Base-by-base conservation (phyloP, 1,140 invertebrate genomes). In the Calliopsis andreniformis region DNA sequence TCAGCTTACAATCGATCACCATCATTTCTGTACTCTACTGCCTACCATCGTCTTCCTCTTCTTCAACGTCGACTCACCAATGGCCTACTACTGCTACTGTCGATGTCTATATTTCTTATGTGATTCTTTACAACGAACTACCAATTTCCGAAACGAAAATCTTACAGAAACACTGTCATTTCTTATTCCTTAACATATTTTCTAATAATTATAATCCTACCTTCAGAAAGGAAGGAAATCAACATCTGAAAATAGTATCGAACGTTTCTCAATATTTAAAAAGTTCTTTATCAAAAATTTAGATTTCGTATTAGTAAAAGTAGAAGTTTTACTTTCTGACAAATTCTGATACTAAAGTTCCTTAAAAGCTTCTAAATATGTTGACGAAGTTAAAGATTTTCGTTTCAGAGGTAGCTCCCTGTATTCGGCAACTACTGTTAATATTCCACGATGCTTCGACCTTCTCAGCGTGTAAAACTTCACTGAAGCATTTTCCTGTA, bases 1-100 rank as follows among this genome's bases (percentile, higher is more conserved):
- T 79, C 79, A 83, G 80, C 75, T 81, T 47, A 39, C 43, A 72
- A 68, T 62, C 70, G 63, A 83, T 78, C 81, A 69, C 72, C 79
- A 78, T 43, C 69, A 61, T 80, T 71, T 83, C 68, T 58, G 75
- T 73, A 72, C 75, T 69, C 79, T 82, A 82, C 78, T 81, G 80
- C 79, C 80, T 83, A 53, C 82, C 75, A 64, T 82, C 79, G 69
- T 83, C 68, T 83, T 78, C 66, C 69, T 76, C 75, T 43, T 82
- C 81, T 80, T 67, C 80, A n/a, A n/a, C n/a, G 80, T 66, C 78
- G 69, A 71, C 72, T 80, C 43, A 66, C 72, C 25, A 81, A 83
- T 58, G 81, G 69, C 69, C 81, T 83, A 72, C 51, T 83, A 77
- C 68, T 79, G 64, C 80, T 80, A 83, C 68, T 71, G 64, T 58